These are phyloP conservation scores for Spinibarbus caldwelli DNA, from an alignment of 2,797 vertebrate species.

Conservation along the genomic window DNA sequence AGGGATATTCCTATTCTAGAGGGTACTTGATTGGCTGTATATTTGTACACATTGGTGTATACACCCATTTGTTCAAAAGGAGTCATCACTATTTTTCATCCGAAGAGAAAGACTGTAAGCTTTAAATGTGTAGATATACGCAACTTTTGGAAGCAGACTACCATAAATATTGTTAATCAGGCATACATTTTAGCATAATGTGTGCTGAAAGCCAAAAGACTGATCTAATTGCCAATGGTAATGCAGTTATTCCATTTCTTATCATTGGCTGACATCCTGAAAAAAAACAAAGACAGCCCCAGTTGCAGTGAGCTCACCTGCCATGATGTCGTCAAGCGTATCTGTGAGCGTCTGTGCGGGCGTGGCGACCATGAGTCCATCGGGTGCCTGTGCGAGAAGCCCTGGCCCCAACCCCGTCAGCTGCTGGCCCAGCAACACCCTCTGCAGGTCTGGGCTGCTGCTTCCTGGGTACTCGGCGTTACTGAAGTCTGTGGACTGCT, in stretches of 20 bases:
- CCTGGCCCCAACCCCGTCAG: conserved; percentile 84
- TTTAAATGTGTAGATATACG: conserved; percentile 5
- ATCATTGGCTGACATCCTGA: neutral
- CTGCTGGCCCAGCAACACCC: conserved; percentile 91
- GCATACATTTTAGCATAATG: neutral
- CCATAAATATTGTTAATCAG: neutral
- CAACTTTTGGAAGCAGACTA: neutral
- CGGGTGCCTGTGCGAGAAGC: conserved; percentile 88
- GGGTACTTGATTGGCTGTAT: neutral
- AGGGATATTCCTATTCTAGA: neutral
- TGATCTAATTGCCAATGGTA: neutral
- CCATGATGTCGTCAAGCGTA: conserved; percentile 99
- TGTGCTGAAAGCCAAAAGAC: neutral
- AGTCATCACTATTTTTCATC: neutral
- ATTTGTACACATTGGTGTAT: neutral
- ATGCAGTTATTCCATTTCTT: neutral
- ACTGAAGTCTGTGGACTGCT: conserved; percentile 87
- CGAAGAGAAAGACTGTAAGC: neutral
- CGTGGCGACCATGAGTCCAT: conserved; percentile 99
- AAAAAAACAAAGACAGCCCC: neutral
- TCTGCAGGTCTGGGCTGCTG: conserved; percentile 92
- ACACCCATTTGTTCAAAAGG: neutral
- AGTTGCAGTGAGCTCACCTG: conserved; percentile 76
- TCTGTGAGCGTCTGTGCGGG: conserved; percentile 99
- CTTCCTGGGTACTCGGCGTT: conserved; percentile 88